Evolutionary conservation across 2,797 vertebrate genomes (phyloP), one percentile per base, ranked within the genome.

Genomic region (Tadarida brasiliensis): DNA sequence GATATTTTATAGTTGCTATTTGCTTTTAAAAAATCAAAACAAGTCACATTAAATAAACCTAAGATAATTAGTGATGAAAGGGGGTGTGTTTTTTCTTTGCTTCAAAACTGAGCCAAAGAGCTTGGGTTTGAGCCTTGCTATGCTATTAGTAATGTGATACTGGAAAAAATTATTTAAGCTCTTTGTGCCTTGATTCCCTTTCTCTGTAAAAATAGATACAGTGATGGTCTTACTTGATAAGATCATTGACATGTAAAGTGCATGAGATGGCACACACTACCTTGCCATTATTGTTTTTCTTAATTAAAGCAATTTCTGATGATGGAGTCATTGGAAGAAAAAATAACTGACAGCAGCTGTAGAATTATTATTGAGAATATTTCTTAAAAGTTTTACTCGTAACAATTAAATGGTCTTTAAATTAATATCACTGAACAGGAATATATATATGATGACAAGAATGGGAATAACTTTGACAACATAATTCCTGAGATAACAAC

Each of bases 371-470:
- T 73, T 65, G 82, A 61, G 28, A 76, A 71, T 44, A 19, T 83
- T 78, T 94, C 82, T 71, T 92, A 77, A 85, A 77, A 44, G 4
- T 56, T 86, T 90, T 59, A 65, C 74, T 77, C 80, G 95, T 94
- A 80, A 82, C 19, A 77, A 33, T 90, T 82, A 82, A 90, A 73
- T 85, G 20, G 19, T 57, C 67, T 61, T 87, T 59, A 83, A 49
- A 7, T 87, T 67, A 90, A 81, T 92, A n/a, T 5, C 61, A 71
- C 28, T 82, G 39, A 94, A 94, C 3, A 70, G 11, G 47, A 86
- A 95, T 96, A 95, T 87, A 95, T 87, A 78, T 87, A 89, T 80
- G 78, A 56, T 87, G 88, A 88, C 67, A 87, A 74, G 68, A 94
- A 65, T 68, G 19, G 24, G n/a, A 81, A 54, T 84, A 90, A 85